phyloP scores from a whole-genome alignment of 2,113 vertebrate genomes.

The Clarias batrachus region DNA sequence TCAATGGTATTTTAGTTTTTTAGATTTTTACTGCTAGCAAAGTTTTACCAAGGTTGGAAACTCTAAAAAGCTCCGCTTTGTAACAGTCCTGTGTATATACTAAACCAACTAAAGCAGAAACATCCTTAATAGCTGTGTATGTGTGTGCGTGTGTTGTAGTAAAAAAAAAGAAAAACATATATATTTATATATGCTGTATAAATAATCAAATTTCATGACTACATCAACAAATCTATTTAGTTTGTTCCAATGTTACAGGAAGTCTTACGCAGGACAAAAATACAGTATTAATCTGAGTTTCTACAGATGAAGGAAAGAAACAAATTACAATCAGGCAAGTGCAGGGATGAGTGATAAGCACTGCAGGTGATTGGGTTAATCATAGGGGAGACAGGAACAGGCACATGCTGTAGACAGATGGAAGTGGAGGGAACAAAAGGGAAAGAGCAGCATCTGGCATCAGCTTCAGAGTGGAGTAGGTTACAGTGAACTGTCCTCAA shows the following conservation, averaged over 20 bases:
- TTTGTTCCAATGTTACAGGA: not conserved
- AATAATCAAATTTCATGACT: not conserved
- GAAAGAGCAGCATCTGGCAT: conserved; percentile 92
- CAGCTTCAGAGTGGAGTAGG: conserved; percentile 93
- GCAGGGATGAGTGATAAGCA: not conserved
- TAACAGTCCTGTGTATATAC: not conserved
- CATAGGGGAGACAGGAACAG: conserved; percentile 16
- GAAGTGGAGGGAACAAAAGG: conserved; percentile 59
- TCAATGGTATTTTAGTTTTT: not conserved
- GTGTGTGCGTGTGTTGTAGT: not conserved
- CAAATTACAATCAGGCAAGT: not conserved
- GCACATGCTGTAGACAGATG: conserved; percentile 62
- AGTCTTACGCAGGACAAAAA: not conserved
- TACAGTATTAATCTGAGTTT: not conserved
- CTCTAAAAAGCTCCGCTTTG: not conserved
- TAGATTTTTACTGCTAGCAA: conserved; percentile 1
- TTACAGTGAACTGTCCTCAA: conserved; percentile 75
- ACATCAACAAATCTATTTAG: not conserved
- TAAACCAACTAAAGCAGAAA: not conserved
- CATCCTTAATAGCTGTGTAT: not conserved
- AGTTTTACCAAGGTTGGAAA: not conserved
- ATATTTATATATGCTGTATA: not conserved
- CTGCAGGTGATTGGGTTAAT: conserved; percentile 17
- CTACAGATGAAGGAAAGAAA: conserved; percentile 5
- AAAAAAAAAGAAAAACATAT: not conserved